Evolutionary conservation across 2,888 invertebrate species (phyloP).

Genomic region (Penaeus monodon): DNA sequence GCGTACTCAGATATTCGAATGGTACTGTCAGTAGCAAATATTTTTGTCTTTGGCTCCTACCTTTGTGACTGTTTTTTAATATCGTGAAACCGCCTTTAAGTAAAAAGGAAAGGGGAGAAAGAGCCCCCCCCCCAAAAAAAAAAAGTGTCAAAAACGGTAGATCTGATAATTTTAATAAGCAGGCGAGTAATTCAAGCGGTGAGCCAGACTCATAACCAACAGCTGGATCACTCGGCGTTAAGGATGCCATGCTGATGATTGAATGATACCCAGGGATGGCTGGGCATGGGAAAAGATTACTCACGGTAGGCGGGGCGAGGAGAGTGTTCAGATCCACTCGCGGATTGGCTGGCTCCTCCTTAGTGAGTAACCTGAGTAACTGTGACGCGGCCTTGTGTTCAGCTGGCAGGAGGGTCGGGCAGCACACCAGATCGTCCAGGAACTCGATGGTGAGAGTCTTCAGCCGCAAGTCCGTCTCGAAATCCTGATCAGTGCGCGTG

Average conservation of each 20-base stretch:
- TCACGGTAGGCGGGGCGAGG: constrained; percentile 79
- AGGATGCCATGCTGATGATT: too few relatives aligned
- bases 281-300: constrained; percentile 62
- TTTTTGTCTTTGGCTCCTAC: too few relatives aligned
- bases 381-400: constrained; percentile 91
- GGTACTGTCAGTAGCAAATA: too few relatives aligned
- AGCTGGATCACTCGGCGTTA: too few relatives aligned
- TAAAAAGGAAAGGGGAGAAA: too few relatives aligned
- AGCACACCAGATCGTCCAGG: constrained; percentile 87
- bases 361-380: constrained; percentile 81
- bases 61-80: too few relatives aligned
- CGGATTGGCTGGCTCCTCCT: constrained; percentile 78
- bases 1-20: too few relatives aligned
- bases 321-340: constrained; percentile 80
- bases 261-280: too few relatives aligned
- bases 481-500: constrained; percentile 74
- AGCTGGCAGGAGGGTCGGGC: constrained; percentile 85
- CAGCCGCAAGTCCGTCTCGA: constrained; percentile 82
- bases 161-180: not conserved
- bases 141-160: too few relatives aligned
- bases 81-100: too few relatives aligned
- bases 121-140: too few relatives aligned
- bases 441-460: constrained; percentile 86
- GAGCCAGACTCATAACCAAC: too few relatives aligned
- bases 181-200: not conserved